Conservation (phyloP, 2,888 invertebrate genomes). For the Tanypteryx hageni region DNA sequence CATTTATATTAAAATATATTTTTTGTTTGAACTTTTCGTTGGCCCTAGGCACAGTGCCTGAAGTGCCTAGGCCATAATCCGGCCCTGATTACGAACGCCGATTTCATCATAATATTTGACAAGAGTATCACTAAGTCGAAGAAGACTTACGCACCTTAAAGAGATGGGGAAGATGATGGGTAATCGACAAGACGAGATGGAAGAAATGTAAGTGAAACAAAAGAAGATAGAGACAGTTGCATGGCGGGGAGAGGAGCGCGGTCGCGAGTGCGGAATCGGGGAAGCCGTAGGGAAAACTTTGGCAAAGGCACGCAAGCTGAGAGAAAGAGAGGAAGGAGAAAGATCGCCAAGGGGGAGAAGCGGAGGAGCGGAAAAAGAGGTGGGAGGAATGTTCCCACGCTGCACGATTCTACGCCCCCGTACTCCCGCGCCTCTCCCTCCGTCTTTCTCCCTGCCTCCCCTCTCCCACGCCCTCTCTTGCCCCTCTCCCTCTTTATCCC, state of each 20-base stretch:
- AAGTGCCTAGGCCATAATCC: too few species aligned
- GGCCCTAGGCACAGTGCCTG: too few species aligned
- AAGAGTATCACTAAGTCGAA: too few species aligned
- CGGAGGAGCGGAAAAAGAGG: neutral
- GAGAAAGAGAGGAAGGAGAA: neutral
- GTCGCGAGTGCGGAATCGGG: neutral
- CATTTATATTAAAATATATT: too few species aligned
- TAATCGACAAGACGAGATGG: neutral
- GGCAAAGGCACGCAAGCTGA: slow-evolving; percentile 1
- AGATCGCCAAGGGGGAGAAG: neutral
- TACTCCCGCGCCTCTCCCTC: slow-evolving; percentile 43
- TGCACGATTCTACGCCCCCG: slow-evolving; percentile 56
- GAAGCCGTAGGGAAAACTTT: slow-evolving; percentile 21
- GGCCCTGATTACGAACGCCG: too few species aligned
- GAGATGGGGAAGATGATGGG: too few species aligned
- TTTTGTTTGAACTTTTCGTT: too few species aligned
- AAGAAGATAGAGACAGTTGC: neutral
- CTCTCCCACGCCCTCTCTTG: slow-evolving; percentile 49
- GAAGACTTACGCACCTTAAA: too few species aligned
- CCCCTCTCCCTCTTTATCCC: neutral
- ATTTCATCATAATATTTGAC: too few species aligned
- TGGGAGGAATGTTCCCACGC: slow-evolving; percentile 60
- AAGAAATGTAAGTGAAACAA: neutral
- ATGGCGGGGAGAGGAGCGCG: neutral
- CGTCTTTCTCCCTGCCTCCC: neutral